Conservation (phyloP, 2,113 vertebrate genomes). For the Rhinichthys klamathensis region DNA sequence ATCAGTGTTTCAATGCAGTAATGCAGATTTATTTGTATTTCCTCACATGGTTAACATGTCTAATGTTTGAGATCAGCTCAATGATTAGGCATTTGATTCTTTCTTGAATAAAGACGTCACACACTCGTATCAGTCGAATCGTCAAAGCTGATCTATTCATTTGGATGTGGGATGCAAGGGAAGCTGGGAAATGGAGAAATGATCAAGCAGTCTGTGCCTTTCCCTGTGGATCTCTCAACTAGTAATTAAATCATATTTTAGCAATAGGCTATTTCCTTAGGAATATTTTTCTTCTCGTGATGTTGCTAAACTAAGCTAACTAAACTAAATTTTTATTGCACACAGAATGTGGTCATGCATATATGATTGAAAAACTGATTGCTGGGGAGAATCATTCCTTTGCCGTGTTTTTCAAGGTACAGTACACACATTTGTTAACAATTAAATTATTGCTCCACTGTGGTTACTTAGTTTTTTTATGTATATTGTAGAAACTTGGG, state of each 20-base stretch:
- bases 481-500: slow-evolving; percentile 25
- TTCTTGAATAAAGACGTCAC: slow-evolving; percentile 60
- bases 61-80: not conserved
- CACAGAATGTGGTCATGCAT: slow-evolving; percentile 46
- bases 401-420: slow-evolving; percentile 56
- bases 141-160: slow-evolving; percentile 62
- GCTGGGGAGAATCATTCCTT: slow-evolving; percentile 69
- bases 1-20: not conserved
- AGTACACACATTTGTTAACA: slow-evolving; percentile 21
- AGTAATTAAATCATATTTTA: slow-evolving; percentile 33
- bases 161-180: slow-evolving; percentile 64
- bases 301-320: not conserved
- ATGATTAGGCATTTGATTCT: not conserved
- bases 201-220: slow-evolving; percentile 58
- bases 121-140: slow-evolving; percentile 62
- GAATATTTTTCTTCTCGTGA: not conserved
- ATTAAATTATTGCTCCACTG: not conserved
- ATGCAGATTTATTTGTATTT: not conserved
- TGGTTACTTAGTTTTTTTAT: not conserved
- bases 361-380: slow-evolving; percentile 54
- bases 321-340: not conserved
- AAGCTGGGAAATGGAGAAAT: slow-evolving; percentile 64
- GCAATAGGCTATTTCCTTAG: not conserved
- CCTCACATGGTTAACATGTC: no score
- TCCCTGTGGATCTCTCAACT: slow-evolving; percentile 55